Conservation (phyloP, 2,888 invertebrate species). For the Bellardia bayeri region DNA sequence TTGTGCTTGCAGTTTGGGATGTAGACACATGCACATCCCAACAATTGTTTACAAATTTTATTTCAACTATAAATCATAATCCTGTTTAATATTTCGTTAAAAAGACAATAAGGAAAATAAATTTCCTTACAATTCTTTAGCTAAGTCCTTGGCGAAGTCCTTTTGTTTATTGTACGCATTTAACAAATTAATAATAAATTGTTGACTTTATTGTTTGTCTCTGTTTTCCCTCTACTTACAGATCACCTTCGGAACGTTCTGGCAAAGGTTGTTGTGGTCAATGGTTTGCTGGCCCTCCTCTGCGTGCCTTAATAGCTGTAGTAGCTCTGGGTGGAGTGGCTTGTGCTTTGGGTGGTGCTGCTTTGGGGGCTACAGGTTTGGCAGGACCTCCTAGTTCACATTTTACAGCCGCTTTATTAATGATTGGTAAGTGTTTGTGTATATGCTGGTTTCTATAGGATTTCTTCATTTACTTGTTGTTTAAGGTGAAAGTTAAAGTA, state of each 20-base stretch:
- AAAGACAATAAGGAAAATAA: constrained; percentile 17
- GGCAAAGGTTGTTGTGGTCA: constrained; percentile 84
- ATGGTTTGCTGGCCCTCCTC: constrained; percentile 84
- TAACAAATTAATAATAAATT: constrained; percentile 57
- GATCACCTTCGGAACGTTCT: constrained; percentile 84
- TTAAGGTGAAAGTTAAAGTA: constrained; percentile 21
- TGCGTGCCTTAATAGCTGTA: constrained; percentile 84
- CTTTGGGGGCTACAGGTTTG: constrained; percentile 83
- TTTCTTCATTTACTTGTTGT: background rate
- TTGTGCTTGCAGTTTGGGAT: constrained; percentile 11
- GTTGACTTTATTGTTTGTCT: constrained; percentile 10
- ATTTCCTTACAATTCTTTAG: constrained; percentile 1
- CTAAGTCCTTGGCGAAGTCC: background rate
- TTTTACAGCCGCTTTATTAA: constrained; percentile 83
- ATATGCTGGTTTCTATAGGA: background rate
- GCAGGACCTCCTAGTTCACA: constrained; percentile 84
- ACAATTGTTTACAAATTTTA: constrained; percentile 27
- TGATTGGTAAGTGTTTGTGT: constrained; percentile 82
- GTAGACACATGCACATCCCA: background rate
- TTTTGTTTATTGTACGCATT: constrained; percentile 16
- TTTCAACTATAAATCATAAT: constrained; percentile 42
- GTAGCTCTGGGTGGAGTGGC: constrained; percentile 84
- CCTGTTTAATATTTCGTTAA: constrained; percentile 5
- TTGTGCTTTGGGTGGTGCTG: constrained; percentile 84
- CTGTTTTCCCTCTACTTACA: constrained; percentile 73